A percentile compares a stretch with the other conserved stretches of the same genome.
Conservation (phyloP, 2,113 vertebrate species). For the Tragulus kanchil region DNA sequence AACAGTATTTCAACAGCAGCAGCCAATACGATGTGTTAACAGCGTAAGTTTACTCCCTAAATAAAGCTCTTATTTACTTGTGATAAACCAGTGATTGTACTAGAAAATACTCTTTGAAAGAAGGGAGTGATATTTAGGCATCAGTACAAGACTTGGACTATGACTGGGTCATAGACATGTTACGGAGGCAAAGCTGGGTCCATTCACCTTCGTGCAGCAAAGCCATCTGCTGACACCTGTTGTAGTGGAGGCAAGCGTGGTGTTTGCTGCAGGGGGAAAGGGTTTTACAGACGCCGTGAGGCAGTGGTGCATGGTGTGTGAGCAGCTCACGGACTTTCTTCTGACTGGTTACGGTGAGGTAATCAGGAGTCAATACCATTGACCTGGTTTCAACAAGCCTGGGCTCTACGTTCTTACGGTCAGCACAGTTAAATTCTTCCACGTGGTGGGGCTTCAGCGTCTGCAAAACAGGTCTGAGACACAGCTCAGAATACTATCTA, state of each 20-base stretch:
- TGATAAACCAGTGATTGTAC: neutral
- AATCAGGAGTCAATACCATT: neutral
- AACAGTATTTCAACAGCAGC: neutral
- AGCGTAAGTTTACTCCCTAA: neutral
- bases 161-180: neutral
- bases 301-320: neutral
- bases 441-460: too few species aligned
- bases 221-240: neutral
- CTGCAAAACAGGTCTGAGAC: neutral
- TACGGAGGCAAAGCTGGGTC: neutral
- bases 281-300: neutral
- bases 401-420: neutral
- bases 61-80: neutral
- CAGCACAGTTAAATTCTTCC: neutral
- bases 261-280: neutral
- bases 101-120: neutral
- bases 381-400: neutral
- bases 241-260: neutral
- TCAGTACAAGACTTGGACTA: neutral
- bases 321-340: neutral
- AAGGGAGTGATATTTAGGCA: neutral
- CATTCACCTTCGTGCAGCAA: neutral
- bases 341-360: neutral
- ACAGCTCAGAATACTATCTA: neutral
- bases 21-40: neutral